Evolutionary conservation across 2,113 vertebrate species (phyloP).

Genomic region (Montifringilla adamsi): DNA sequence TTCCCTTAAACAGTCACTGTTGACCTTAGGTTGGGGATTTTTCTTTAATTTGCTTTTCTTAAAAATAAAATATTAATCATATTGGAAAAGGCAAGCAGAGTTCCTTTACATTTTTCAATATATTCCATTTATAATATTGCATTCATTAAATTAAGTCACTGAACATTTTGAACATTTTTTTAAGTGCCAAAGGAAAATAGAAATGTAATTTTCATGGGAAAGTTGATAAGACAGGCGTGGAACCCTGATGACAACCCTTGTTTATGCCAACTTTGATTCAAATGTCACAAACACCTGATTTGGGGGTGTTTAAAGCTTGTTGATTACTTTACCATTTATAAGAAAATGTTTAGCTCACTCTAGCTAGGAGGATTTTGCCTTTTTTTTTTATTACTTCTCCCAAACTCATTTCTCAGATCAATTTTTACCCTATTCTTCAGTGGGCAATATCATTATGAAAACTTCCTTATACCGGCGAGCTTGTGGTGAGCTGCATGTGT

Average conservation of each 20-base stretch:
- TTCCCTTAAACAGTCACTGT: constrained; percentile 89
- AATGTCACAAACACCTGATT: constrained; percentile 53
- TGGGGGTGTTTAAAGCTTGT: constrained; percentile 33
- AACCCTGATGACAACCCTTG: constrained; percentile 60
- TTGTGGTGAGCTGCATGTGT: background rate
- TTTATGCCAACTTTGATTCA: constrained; percentile 62
- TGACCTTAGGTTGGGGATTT: constrained; percentile 88
- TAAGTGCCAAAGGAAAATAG: constrained; percentile 75
- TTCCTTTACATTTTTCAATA: constrained; percentile 79
- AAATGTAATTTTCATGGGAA: constrained; percentile 74
- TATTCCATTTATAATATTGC: constrained; percentile 78
- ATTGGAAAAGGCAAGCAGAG: constrained; percentile 82
- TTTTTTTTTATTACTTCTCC: background rate
- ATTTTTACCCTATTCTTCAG: background rate
- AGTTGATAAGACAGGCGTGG: constrained; percentile 64
- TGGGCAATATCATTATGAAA: background rate
- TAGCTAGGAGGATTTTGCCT: background rate
- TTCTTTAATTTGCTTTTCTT: constrained; percentile 92
- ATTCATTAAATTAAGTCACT: constrained; percentile 80
- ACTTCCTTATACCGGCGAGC: background rate
- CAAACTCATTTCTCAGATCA: background rate
- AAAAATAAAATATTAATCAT: constrained; percentile 96
- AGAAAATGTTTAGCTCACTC: constrained; percentile 12
- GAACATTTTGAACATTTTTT: constrained; percentile 64
- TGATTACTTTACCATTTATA: constrained; percentile 38